Conservation (phyloP, 1,140 invertebrate species). For the Drosophila tropicalis region DNA sequence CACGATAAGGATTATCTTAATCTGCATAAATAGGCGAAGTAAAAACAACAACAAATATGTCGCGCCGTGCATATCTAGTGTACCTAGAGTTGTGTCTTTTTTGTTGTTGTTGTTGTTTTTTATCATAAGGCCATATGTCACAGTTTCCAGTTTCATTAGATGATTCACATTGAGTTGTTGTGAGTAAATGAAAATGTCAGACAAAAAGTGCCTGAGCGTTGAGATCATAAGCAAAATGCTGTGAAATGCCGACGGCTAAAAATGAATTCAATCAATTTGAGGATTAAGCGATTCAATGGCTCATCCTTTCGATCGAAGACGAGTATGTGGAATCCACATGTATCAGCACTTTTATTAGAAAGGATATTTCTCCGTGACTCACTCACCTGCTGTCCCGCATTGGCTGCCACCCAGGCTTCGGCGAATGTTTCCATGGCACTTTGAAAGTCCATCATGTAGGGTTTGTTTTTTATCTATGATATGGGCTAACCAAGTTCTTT, state of each 20-base stretch:
- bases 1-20: constrained; percentile 82
- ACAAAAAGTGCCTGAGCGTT: neutral
- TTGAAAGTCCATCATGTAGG: constrained; percentile 93
- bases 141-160: constrained; percentile 2
- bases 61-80: neutral
- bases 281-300: neutral
- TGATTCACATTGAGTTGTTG: neutral
- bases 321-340: no score
- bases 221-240: constrained; percentile 3
- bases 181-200: neutral
- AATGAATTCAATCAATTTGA: neutral
- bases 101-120: neutral
- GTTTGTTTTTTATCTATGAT: constrained; percentile 16
- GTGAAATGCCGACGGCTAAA: constrained; percentile 36
- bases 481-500: constrained; percentile 22
- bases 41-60: constrained; percentile 2
- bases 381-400: constrained; percentile 89
- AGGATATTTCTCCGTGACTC: neutral
- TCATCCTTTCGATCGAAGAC: no score
- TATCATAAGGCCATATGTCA: constrained; percentile 10
- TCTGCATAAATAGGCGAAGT: constrained; percentile 77
- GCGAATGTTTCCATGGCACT: constrained; percentile 98
- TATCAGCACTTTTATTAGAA: neutral
- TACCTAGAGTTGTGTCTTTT: constrained; percentile 10
- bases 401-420: constrained; percentile 97